Evolutionary conservation across 30 jellyfish, hydroid and myxozoan genomes (phyloP).

Genomic region (Sanderia malayensis): DNA sequence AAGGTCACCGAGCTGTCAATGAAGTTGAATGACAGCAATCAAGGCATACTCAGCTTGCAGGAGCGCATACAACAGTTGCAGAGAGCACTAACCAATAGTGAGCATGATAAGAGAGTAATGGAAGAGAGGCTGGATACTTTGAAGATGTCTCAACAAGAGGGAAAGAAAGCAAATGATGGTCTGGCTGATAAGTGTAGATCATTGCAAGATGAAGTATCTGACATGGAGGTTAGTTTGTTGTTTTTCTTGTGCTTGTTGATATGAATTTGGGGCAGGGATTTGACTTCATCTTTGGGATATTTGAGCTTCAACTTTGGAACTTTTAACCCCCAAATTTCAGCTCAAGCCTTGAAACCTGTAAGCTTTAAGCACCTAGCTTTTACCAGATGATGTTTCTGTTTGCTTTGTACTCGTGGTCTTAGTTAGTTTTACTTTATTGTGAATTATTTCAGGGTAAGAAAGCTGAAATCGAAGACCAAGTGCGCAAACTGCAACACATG

Average conservation of each 20-base stretch:
- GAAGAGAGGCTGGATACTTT: constrained; percentile 84
- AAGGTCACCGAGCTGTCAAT: constrained; percentile 88
- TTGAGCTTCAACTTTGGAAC: too few relatives aligned
- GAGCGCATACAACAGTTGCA: constrained; percentile 89
- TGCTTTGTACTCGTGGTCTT: too few relatives aligned
- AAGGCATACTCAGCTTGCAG: constrained; percentile 65
- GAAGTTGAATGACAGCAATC: constrained; percentile 77
- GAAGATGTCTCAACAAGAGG: constrained; percentile 77
- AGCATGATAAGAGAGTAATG: constrained; percentile 82
- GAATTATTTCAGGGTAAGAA: constrained; percentile 63
- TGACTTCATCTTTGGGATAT: too few relatives aligned
- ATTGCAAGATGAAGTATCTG: constrained; percentile 56
- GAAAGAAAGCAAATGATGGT: constrained; percentile 72
- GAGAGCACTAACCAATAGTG: constrained; percentile 70
- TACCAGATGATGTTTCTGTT: too few relatives aligned
- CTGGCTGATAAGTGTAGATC: constrained; percentile 61
- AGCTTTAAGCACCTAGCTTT: too few relatives aligned
- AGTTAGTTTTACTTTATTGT: too few relatives aligned
- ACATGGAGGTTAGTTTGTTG: constrained; percentile 84
- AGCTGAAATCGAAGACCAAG: constrained; percentile 76
- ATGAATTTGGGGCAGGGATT: too few relatives aligned
- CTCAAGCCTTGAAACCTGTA: too few relatives aligned
- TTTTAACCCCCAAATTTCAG: too few relatives aligned
- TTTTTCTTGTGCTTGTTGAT: too few relatives aligned
- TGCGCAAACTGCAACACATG: constrained; percentile 76